Evolutionary conservation across 1,140 invertebrate species (phyloP), one percentile per base, ranked within the genome.

Genomic region (Palaemon carinicauda): DNA sequence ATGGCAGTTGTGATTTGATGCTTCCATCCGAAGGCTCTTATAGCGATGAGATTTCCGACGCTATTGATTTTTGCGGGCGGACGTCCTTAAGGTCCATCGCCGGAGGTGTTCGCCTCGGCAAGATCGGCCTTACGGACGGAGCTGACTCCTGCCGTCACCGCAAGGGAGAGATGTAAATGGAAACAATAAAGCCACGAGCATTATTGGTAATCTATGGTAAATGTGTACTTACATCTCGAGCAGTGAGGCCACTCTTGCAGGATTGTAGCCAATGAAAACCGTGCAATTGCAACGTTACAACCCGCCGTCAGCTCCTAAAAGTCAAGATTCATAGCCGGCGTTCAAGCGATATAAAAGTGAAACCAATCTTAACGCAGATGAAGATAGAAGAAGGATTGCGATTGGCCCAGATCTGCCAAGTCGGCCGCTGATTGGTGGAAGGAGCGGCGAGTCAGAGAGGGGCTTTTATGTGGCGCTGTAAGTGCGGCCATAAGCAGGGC

Each of bases 1-100:
- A 87, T 87, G 86, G 80, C 86, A 87, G 80, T 87, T 87, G 86
- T 87, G 86, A 87, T 87, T 87, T 87, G 86, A 87, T 87, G 86
- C 86, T 87, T 82, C 86, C 86, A 87, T 87, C 80, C 79, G 53
- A 75, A 82, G 80, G 86, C 86, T 87, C 86, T 87, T 82, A 87
- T 82, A 56, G 86, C 86, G 86, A 87, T 87, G 86, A 87, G 86
- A 87, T 87, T 87, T 87, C 86, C 75, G 86, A 51, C 56, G 71
- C 53, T 87, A 87, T 87, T 82, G 86, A 87, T 87, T 87, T 69
- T 80, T 73, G 29, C 33, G 75, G 24, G 75, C 21, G 54, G 31
- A n/a, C 27, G 80, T 85, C 29, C 73, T 53, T 77, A 74, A 52
- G 71, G 82, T 74, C 73, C 82, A 74, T 54, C 73, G 33, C 27